These are phyloP conservation scores for Eilema depressum DNA, from an alignment of 2,888 invertebrate species.

Conservation along the genomic window DNA sequence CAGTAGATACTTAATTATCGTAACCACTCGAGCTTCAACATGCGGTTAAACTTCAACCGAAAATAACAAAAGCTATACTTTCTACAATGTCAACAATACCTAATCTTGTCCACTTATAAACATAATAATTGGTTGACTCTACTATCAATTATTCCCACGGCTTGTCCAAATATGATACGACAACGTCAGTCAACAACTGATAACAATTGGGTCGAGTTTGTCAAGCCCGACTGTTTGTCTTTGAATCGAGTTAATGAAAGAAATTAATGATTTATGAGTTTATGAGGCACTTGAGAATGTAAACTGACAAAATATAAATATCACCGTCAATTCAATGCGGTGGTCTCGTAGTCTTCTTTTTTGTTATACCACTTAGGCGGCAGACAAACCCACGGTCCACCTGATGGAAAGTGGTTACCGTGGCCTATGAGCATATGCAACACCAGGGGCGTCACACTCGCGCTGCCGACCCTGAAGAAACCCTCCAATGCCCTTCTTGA, in stretches of 20 bases:
- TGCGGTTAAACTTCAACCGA: background rate
- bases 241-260: slow-evolving; percentile 27
- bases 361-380: too few species aligned
- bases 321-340: too few species aligned
- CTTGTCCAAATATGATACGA: slow-evolving; percentile 31
- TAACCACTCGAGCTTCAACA: too few species aligned
- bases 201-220: slow-evolving; percentile 39
- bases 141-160: slow-evolving; percentile 45
- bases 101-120: slow-evolving; percentile 16
- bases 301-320: background rate
- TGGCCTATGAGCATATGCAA: too few species aligned
- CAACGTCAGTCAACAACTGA: slow-evolving; percentile 39
- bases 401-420: too few species aligned
- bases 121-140: slow-evolving; percentile 2
- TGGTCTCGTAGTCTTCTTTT: too few species aligned
- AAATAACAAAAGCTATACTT: background rate
- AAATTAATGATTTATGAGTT: slow-evolving; percentile 23
- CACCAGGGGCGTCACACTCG: too few species aligned
- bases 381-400: too few species aligned
- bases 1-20: too few species aligned
- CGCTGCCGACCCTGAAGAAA: too few species aligned
- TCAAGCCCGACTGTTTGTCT: slow-evolving; percentile 33
- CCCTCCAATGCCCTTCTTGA: too few species aligned
- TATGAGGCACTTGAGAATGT: slow-evolving; percentile 1
- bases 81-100: background rate